A percentile compares a stretch with the other conserved stretches of the same genome.
Evolutionary conservation across 2,797 vertebrate genomes (phyloP).

Genomic region (Sebastes taczanowskii): DNA sequence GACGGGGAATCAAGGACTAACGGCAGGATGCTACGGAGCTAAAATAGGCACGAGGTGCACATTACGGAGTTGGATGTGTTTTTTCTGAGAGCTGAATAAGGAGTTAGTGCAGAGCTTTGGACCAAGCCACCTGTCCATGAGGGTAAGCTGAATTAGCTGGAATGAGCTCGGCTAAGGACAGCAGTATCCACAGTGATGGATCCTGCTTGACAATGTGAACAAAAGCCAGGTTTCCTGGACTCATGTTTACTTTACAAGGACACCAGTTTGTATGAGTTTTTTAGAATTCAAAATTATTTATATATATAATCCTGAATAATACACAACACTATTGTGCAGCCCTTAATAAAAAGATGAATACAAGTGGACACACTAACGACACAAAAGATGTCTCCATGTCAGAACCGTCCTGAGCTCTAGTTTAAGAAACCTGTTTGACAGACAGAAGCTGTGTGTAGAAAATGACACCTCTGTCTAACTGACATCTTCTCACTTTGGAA

Average conservation of each 20-base stretch:
- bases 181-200: not conserved
- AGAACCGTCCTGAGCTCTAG: not conserved
- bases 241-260: not conserved
- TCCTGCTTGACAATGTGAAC: not conserved
- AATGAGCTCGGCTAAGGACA: not conserved
- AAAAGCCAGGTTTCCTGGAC: not conserved
- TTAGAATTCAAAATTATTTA: not conserved
- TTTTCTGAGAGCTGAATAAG: not conserved
- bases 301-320: not conserved
- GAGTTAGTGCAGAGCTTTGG: not conserved
- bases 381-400: not conserved
- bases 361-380: too few species aligned
- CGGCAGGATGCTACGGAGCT: not conserved
- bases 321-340: not conserved
- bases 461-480: not conserved
- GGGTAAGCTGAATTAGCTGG: not conserved
- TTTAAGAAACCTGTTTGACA: not conserved
- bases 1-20: slow-evolving; percentile 8
- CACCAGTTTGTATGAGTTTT: not conserved
- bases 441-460: not conserved
- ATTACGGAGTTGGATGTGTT: not conserved
- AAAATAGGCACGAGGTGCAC: slow-evolving; percentile 7
- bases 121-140: not conserved
- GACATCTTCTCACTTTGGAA: not conserved
- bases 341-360: not conserved